A percentile compares a stretch with the other conserved stretches of the same genome.
Conservation (phyloP, 2,888 invertebrate species). For the Hydriomena furcata region DNA sequence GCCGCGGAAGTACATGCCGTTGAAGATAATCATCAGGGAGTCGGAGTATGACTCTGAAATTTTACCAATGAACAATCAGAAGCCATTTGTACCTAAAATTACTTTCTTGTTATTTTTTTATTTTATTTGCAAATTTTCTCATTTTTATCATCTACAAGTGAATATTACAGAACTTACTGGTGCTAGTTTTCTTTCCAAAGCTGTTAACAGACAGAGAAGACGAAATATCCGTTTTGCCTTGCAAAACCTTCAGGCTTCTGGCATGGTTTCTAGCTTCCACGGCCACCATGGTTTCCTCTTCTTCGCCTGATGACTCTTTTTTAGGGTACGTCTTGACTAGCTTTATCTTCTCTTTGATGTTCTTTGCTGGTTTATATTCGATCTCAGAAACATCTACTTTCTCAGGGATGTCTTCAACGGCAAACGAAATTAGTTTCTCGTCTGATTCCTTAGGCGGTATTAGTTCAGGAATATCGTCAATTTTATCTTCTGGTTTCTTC, state of each 20-base stretch:
- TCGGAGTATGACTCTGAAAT: conserved; percentile 68
- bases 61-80: neutral
- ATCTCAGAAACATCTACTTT: conserved; percentile 63
- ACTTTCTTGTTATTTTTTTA: neutral
- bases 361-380: conserved; percentile 73
- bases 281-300: conserved; percentile 85
- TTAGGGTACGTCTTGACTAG: conserved; percentile 78
- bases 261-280: conserved; percentile 81
- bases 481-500: conserved; percentile 57
- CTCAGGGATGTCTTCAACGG: conserved; percentile 75
- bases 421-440: conserved; percentile 81
- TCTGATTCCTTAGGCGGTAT: conserved; percentile 71
- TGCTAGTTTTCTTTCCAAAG: conserved; percentile 77
- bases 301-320: conserved; percentile 74
- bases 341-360: conserved; percentile 81
- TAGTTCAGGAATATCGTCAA: conserved; percentile 60
- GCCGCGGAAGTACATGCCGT: conserved; percentile 91
- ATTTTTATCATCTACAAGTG: neutral
- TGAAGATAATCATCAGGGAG: conserved; percentile 88
- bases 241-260: conserved; percentile 65
- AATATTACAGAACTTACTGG: conserved; percentile 66
- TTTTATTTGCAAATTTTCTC: neutral
- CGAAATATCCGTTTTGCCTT: conserved; percentile 78
- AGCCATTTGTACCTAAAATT: too few species aligned
- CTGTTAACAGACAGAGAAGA: conserved; percentile 85